A percentile compares a stretch with the other conserved stretches of the same genome.
Conservation (phyloP, 2,888 invertebrate genomes). For the Tanytarsus gracilentus region DNA sequence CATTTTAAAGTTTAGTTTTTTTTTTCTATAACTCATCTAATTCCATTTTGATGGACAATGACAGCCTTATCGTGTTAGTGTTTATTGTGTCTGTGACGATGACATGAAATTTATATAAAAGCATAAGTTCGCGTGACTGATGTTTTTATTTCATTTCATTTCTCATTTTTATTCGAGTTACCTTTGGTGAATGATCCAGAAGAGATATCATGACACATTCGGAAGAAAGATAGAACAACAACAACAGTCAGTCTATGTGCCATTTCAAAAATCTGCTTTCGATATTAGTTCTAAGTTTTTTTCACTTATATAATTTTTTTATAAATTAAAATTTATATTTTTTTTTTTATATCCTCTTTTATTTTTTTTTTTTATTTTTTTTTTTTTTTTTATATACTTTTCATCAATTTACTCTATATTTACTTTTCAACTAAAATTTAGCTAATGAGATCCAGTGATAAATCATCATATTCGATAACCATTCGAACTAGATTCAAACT, state of each 20-base stretch:
- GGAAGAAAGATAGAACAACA: not conserved
- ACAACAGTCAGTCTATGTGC: not conserved
- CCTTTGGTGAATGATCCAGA: not conserved
- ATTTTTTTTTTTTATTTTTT: not conserved
- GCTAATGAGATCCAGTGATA: too few relatives aligned
- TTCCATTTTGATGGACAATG: conserved; percentile 1
- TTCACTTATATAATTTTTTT: too few relatives aligned
- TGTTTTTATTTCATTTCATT: not conserved
- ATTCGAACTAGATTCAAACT: too few relatives aligned
- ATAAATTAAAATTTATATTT: too few relatives aligned
- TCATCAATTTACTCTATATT: too few relatives aligned
- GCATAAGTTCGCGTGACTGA: conserved; percentile 20
- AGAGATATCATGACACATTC: conserved; percentile 3
- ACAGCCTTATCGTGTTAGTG: not conserved
- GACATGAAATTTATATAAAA: conserved; percentile 19
- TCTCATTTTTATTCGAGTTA: not conserved
- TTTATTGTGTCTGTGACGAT: conserved; percentile 12
- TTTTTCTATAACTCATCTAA: not conserved
- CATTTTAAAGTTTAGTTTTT: not conserved
- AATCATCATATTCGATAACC: too few relatives aligned
- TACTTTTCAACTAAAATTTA: too few relatives aligned
- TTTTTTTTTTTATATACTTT: not conserved
- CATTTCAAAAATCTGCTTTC: conserved; percentile 21
- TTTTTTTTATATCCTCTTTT: not conserved
- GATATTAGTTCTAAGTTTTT: not conserved